These are phyloP conservation scores for Nycticryphes semicollaris DNA, from an alignment of 2,113 vertebrate species.

Conservation along the genomic window DNA sequence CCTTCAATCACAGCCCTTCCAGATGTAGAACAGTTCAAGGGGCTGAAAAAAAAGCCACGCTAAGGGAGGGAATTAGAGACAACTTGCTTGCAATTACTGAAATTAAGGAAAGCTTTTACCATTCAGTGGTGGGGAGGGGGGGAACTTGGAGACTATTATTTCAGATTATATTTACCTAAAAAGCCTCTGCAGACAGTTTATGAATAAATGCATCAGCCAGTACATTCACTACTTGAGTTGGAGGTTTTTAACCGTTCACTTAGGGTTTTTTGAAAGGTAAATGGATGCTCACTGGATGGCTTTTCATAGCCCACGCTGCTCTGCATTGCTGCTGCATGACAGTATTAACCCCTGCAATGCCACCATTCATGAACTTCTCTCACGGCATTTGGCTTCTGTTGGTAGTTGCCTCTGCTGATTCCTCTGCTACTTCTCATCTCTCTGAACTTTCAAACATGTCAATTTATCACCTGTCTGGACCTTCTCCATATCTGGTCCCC, in stretches of 20 bases:
- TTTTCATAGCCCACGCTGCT: not conserved
- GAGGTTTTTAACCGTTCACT: not conserved
- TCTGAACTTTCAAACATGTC: not conserved
- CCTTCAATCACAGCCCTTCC: not conserved
- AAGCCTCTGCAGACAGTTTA: not conserved
- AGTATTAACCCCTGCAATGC: not conserved
- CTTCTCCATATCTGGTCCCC: not conserved
- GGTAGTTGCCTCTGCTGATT: not conserved
- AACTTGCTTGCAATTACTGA: not conserved
- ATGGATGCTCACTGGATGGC: not conserved
- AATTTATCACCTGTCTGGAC: not conserved
- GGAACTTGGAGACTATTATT: not conserved
- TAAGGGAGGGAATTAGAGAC: slow-evolving; percentile 29
- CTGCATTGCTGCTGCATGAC: not conserved
- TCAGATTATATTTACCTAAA: not conserved
- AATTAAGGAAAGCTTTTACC: not conserved
- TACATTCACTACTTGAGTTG: not conserved
- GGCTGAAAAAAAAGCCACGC: not conserved
- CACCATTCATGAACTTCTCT: not conserved
- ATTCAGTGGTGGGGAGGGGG: not conserved
- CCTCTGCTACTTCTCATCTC: not conserved
- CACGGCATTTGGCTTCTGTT: not conserved
- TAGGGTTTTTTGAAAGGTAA: not conserved
- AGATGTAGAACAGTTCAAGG: slow-evolving; percentile 10
- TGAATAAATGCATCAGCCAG: not conserved